Evolutionary conservation across 1,140 invertebrate species (phyloP), one percentile per base, ranked within the genome.

Genomic region (Caenorhabditis inopinata): DNA sequence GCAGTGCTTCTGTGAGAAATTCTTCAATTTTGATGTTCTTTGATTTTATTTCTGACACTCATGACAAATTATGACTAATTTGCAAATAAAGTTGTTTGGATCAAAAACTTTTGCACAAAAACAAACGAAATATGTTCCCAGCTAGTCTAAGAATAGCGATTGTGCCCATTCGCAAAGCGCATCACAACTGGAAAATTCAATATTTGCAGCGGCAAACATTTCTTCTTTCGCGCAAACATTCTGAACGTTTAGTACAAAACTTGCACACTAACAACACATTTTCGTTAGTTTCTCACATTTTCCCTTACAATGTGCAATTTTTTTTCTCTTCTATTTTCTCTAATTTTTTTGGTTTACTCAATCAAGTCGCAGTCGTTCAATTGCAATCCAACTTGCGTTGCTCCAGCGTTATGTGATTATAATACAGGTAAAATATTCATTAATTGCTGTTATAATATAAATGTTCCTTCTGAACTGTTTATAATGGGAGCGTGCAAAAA

Each of bases 171-270:
- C 58, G 58, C 58, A 68, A 68, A 29, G 35, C 35, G 58, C 38
- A 68, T 68, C 32, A 68, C 58, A 68, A 68, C 58, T 68, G 58
- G 58, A 68, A 68, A 38, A 38, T 38, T 68, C 29, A 68, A 68
- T 68, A 42, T 68, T 68, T 68, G 58, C 29, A 68, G 58, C 58
- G 21, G 58, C 25, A 68, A 68, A 68, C 58, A 68, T n/a, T 21
- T 42, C 32, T 42, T n/a, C 32, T 68, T 68, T 7, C 25, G 58
- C 58, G 58, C 58, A 68, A 68, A 68, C 58, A 68, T 9, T 32
- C 58, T n/a, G 38, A 38, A 68, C 58, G 58, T 68, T 68, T 32
- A 68, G 58, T 68, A 68, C 58, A 68, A 68, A 68, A 68, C 58
- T 68, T 68, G 38, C 32, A 68, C 58, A 68, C 58, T 68, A 68